phyloP scores from a whole-genome alignment of 2,797 vertebrate species.

The Pteropus rufus region DNA sequence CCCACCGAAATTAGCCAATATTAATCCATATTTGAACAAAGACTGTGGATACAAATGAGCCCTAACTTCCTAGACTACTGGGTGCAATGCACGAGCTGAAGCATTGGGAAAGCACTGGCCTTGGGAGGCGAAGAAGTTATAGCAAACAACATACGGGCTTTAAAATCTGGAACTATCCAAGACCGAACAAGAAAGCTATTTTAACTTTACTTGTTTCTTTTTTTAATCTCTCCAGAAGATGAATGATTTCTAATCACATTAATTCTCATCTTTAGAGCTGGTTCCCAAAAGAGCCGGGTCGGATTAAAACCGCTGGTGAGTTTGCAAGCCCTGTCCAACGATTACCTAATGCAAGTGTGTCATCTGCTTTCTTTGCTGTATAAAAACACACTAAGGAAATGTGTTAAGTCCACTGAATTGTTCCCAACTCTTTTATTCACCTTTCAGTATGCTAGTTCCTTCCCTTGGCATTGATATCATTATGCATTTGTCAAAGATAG shows the following conservation, averaged over 20 bases:
- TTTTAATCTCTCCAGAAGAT: slow-evolving; percentile 33
- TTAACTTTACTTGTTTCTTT: slow-evolving; percentile 61
- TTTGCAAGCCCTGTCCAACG: slow-evolving; percentile 56
- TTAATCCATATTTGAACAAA: slow-evolving; percentile 72
- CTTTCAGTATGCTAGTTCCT: slow-evolving; percentile 86
- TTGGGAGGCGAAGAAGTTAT: slow-evolving; percentile 75
- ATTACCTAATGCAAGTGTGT: slow-evolving; percentile 80
- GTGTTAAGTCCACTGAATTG: slow-evolving; percentile 83
- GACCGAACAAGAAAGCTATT: slow-evolving; percentile 76
- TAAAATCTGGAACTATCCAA: slow-evolving; percentile 79
- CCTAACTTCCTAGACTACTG: slow-evolving; percentile 59
- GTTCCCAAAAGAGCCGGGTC: slow-evolving; percentile 62
- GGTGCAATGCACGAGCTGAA: slow-evolving; percentile 65
- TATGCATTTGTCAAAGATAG: slow-evolving; percentile 86
- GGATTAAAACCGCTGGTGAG: slow-evolving; percentile 61
- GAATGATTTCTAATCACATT: slow-evolving; percentile 70
- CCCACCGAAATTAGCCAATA: slow-evolving; percentile 72
- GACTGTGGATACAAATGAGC: slow-evolving; percentile 74
- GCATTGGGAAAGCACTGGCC: slow-evolving; percentile 73
- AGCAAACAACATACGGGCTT: slow-evolving; percentile 80
- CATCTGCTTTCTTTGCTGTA: slow-evolving; percentile 81
- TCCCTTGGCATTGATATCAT: slow-evolving; percentile 86
- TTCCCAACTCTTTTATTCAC: slow-evolving; percentile 83
- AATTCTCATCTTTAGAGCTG: slow-evolving; percentile 67
- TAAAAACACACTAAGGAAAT: slow-evolving; percentile 85